These are phyloP conservation scores for Drosophila testacea DNA, from an alignment of 2,888 invertebrate species.

Conservation along the genomic window DNA sequence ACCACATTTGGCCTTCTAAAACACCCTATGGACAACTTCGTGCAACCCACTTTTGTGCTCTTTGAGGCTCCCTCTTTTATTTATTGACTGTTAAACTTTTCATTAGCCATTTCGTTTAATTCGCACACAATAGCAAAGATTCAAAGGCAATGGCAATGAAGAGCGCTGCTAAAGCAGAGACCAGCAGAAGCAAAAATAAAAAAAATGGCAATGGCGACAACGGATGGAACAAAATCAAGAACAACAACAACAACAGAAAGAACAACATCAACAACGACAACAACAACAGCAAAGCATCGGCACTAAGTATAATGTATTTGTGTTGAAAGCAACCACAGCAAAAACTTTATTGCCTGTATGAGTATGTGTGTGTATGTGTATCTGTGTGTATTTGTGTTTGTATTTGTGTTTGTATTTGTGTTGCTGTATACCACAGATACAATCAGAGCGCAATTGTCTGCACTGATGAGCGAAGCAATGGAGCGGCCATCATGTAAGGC, in stretches of 20 bases:
- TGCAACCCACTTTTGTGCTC: conserved; percentile 25
- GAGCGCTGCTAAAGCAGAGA: conserved; percentile 30
- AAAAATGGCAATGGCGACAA: conserved; percentile 38
- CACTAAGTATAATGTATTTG: conserved; percentile 80
- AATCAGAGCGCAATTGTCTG: conserved; percentile 78
- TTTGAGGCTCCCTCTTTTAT: conserved; percentile 59
- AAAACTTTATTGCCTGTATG: conserved; percentile 68
- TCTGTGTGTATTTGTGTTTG: conserved; percentile 1
- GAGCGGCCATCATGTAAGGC: conserved; percentile 47
- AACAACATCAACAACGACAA: conserved; percentile 21
- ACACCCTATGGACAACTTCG: neutral
- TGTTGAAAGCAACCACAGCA: conserved; percentile 75
- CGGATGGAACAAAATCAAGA: conserved; percentile 35
- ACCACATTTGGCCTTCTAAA: neutral
- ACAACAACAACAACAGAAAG: conserved; percentile 20
- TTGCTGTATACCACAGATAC: conserved; percentile 59
- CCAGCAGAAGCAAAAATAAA: conserved; percentile 4
- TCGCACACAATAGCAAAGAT: conserved; percentile 76
- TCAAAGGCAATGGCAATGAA: conserved; percentile 52
- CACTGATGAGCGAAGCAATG: conserved; percentile 71
- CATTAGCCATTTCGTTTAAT: conserved; percentile 82
- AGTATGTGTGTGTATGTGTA: conserved; percentile 14
- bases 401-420: conserved; percentile 24
- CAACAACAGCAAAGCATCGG: conserved; percentile 39
- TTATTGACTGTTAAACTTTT: conserved; percentile 81